Percentiles rank a stretch among this genome's conserved stretches.
Conservation (phyloP, 2,888 invertebrate genomes). For the Agriopis leucophaearia region DNA sequence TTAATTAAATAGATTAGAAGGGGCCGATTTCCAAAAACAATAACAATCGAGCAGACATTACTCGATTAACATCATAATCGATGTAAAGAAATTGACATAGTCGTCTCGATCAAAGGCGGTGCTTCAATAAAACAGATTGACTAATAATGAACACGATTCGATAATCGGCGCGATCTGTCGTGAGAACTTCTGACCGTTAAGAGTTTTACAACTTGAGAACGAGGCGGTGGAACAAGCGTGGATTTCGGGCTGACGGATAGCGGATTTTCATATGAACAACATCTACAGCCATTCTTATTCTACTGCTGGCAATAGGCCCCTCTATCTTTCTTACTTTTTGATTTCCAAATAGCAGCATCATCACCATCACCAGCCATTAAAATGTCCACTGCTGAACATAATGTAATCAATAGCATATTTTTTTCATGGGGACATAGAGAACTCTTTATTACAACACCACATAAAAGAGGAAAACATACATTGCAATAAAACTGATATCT, state of each 20-base stretch:
- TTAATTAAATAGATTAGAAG: slow-evolving; percentile 38
- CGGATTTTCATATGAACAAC: not conserved
- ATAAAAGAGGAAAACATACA: no score
- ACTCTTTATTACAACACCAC: no score
- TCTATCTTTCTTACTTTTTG: no score
- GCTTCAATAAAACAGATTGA: slow-evolving; percentile 82
- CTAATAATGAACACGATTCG: slow-evolving; percentile 80
- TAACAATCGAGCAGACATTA: slow-evolving; percentile 40
- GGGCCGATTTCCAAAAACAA: slow-evolving; percentile 38
- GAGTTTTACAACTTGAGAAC: slow-evolving; percentile 76
- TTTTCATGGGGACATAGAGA: no score
- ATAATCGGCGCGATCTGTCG: slow-evolving; percentile 79
- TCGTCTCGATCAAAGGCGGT: slow-evolving; percentile 74
- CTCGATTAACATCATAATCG: slow-evolving; percentile 39
- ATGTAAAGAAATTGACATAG: slow-evolving; percentile 73
- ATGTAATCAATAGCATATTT: no score
- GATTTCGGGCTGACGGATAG: not conserved
- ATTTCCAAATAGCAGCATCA: no score
- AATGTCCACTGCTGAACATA: no score
- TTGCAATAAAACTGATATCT: no score
- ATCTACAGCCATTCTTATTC: not conserved
- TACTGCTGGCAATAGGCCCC: not conserved
- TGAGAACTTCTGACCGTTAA: slow-evolving; percentile 80
- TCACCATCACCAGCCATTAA: no score
- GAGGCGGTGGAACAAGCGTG: slow-evolving; percentile 58